Evolutionary conservation across 2,888 invertebrate genomes (phyloP), one percentile per base, ranked within the genome.

Genomic region (Siphlonurus alternatus): DNA sequence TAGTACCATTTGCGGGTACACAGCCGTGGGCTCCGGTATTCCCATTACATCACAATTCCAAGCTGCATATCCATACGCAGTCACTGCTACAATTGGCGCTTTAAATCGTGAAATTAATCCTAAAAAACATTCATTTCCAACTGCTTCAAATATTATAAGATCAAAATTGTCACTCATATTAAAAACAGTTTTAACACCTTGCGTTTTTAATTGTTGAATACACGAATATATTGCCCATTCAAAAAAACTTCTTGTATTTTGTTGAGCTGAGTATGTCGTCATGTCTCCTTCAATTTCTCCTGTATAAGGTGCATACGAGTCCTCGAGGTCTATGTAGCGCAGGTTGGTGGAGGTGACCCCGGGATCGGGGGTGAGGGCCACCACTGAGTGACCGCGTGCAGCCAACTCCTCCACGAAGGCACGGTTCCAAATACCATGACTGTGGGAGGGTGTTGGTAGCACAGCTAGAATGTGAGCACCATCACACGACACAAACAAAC

Each of bases 41-140:
- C n/a, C 56, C 56, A 56, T 56, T 10, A 56, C n/a, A n/a, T 56
- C 56, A n/a, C n/a, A n/a, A 56, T 56, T 22, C 56, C 56, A 56
- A 7, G 19, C 7, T 18, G 19, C 56, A 22, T n/a, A n/a, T 10
- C 19, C 56, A 56, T 56, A 56, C n/a, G 56, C 56, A 10, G n/a
- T 5, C 5, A 56, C 22, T 56, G 56, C 56, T 56, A 56, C 56
- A 56, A 56, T n/a, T 7, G 56, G 56, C 5, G 56, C 56, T 56
- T 56, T 22, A 3, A 56, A 56, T 56, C 5, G 7, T 7, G 56
- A 20, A 7, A 56, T 7, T n/a, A 56, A 20, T 56, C 19, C 56
- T 56, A 22, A n/a, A n/a, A 56, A 56, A 22, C n/a, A n/a, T n/a
- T 56, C 56, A 56, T 22, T 56, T 3, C n/a, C n/a, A 22, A n/a